Evolutionary conservation across 2,888 invertebrate genomes (phyloP).

Genomic region (Ptychoptera contaminata): DNA sequence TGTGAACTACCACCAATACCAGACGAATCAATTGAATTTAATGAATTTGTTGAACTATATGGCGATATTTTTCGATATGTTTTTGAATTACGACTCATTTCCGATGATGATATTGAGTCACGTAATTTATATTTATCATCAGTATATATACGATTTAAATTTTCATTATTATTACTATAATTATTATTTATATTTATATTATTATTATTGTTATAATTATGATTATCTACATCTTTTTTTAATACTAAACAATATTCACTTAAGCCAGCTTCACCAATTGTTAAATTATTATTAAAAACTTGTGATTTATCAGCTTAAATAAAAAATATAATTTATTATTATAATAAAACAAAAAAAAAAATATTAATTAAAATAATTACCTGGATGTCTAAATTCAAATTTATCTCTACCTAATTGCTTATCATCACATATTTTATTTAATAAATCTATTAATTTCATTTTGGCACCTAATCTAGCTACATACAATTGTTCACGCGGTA

Average conservation of each 20-base stretch:
- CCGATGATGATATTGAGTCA: slow-evolving; percentile 28
- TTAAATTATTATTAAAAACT: slow-evolving; percentile 27
- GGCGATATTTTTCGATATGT: slow-evolving; percentile 29
- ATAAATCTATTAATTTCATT: slow-evolving; percentile 49
- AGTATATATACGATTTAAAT: slow-evolving; percentile 23
- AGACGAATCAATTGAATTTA: slow-evolving; percentile 30
- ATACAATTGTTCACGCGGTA: slow-evolving; percentile 65
- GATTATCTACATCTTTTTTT: no score
- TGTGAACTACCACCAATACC: slow-evolving; percentile 15
- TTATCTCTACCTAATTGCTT: slow-evolving; percentile 56
- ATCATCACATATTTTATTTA: slow-evolving; percentile 56
- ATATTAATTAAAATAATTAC: slow-evolving; percentile 26
- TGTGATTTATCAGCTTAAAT: slow-evolving; percentile 28
- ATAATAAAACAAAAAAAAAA: background rate
- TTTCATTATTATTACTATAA: slow-evolving; percentile 26
- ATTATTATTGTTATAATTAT: no score
- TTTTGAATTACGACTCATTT: slow-evolving; percentile 29
- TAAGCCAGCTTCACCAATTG: slow-evolving; percentile 30
- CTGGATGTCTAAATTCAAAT: slow-evolving; percentile 64
- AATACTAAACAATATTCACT: slow-evolving; percentile 24
- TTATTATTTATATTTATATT: slow-evolving; percentile 12
- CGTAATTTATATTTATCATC: slow-evolving; percentile 13
- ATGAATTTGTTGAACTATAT: slow-evolving; percentile 30
- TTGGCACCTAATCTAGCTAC: slow-evolving; percentile 58
- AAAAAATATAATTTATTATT: background rate